Evolutionary conservation across 2,888 invertebrate genomes (phyloP).

Genomic region (Chymomyza amoena): DNA sequence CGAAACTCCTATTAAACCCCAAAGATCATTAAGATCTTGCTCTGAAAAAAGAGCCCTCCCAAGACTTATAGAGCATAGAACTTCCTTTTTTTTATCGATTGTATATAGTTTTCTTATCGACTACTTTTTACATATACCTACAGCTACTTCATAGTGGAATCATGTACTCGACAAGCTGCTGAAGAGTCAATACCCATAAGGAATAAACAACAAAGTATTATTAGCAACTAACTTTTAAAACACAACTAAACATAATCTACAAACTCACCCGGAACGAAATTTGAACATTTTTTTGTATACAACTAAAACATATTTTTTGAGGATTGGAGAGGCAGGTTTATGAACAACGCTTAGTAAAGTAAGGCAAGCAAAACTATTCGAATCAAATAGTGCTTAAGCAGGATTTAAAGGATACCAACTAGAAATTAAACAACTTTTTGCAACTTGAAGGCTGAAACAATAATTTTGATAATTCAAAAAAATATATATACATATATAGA

Average conservation of each 20-base stretch:
- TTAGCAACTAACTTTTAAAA: slow-evolving; percentile 40
- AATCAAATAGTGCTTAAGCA: slow-evolving; percentile 1
- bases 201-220: slow-evolving; percentile 46
- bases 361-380: slow-evolving; percentile 46
- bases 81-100: slow-evolving; percentile 10
- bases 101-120: neutral
- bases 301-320: slow-evolving; percentile 4
- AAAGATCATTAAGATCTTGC: too few relatives aligned
- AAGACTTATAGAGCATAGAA: too few relatives aligned
- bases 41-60: too few relatives aligned
- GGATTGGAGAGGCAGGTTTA: slow-evolving; percentile 63
- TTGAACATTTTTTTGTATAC: neutral
- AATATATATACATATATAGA: slow-evolving; percentile 10
- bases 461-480: slow-evolving; percentile 56
- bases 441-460: slow-evolving; percentile 72
- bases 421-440: slow-evolving; percentile 37
- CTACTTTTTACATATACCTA: neutral
- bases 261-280: slow-evolving; percentile 20
- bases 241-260: slow-evolving; percentile 16
- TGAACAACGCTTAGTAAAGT: slow-evolving; percentile 63
- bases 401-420: slow-evolving; percentile 34
- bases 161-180: slow-evolving; percentile 50
- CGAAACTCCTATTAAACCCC: too few relatives aligned
- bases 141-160: slow-evolving; percentile 48
- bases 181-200: slow-evolving; percentile 26